These are phyloP conservation scores for Catharus fuscescens DNA, from an alignment of 2,113 vertebrate genomes.

Conservation along the genomic window DNA sequence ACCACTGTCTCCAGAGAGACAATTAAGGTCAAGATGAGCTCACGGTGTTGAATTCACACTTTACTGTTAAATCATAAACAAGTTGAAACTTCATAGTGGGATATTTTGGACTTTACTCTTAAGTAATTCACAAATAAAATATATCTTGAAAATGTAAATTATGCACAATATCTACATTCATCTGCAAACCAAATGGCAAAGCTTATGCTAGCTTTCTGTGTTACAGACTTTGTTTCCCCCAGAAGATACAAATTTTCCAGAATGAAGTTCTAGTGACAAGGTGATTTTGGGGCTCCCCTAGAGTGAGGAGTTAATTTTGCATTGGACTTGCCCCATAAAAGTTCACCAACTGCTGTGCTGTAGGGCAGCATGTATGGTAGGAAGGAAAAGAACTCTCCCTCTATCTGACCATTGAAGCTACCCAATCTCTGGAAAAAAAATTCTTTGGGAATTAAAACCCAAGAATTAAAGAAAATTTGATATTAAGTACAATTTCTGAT, in stretches of 20 bases:
- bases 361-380: rapidly evolving
- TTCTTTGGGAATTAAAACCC: neutral
- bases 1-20: neutral
- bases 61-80: neutral
- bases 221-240: neutral
- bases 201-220: neutral
- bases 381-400: neutral
- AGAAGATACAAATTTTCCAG: neutral
- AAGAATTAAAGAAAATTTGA: neutral
- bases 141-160: neutral
- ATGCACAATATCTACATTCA: neutral
- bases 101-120: neutral
- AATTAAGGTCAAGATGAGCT: neutral
- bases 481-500: neutral
- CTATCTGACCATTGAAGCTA: neutral
- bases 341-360: neutral
- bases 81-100: neutral
- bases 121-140: neutral
- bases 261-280: neutral
- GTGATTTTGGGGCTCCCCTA: neutral
- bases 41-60: neutral
- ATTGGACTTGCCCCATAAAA: neutral
- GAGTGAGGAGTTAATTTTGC: neutral
- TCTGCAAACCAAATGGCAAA: neutral
- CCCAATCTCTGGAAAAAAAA: neutral